Conservation (phyloP, 2,797 vertebrate genomes). For the Psittacula derbiana region DNA sequence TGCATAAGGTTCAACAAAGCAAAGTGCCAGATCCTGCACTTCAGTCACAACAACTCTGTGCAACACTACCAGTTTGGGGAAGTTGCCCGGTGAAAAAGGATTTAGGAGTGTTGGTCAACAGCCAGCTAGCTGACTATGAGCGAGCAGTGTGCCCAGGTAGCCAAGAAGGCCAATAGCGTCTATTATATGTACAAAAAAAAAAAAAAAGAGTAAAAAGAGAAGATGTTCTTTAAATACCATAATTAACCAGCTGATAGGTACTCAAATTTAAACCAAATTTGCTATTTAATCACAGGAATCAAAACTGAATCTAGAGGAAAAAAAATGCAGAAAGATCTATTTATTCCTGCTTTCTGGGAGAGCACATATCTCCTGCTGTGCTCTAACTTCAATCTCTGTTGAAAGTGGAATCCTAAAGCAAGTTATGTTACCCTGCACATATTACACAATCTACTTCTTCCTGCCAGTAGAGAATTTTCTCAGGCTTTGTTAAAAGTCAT, state of each 20-base stretch:
- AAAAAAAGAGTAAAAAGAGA: not conserved
- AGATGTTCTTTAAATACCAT: not conserved
- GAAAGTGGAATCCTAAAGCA: not conserved
- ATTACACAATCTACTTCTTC: not conserved
- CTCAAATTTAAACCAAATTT: not conserved
- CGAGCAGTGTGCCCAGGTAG: fast-evolving
- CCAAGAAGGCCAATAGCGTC: not conserved
- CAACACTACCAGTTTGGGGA: fast-evolving
- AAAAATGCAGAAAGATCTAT: not conserved
- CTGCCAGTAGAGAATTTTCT: not conserved
- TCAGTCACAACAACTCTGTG: fast-evolving
- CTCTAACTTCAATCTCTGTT: not conserved
- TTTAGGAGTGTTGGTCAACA: fast-evolving
- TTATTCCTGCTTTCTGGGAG: not conserved
- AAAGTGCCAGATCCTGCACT: fast-evolving
- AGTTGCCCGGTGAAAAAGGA: fast-evolving
- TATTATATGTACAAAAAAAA: not conserved
- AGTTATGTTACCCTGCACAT: not conserved
- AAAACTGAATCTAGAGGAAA: not conserved
- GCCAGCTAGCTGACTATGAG: fast-evolving
- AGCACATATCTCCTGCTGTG: not conserved
- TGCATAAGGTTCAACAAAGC: fast-evolving
- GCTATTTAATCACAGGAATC: not conserved
- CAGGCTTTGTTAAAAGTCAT: not conserved
- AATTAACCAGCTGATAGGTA: not conserved